Percentiles rank a stretch among this genome's conserved stretches.
Evolutionary conservation across 2,797 vertebrate species (phyloP).

Genomic region (Micromesistius poutassou): DNA sequence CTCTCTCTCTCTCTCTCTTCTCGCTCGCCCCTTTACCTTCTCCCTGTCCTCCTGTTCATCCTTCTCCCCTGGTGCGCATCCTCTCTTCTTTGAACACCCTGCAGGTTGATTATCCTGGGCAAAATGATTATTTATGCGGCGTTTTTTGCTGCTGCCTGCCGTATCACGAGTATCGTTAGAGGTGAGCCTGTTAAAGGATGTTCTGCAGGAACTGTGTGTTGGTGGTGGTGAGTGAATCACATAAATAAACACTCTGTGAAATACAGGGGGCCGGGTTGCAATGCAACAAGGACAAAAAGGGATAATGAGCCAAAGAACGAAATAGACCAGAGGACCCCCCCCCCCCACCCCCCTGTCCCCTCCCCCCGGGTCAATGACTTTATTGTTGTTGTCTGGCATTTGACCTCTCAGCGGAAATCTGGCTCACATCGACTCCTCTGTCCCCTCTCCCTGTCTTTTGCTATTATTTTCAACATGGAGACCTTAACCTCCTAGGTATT

Average conservation of each 20-base stretch:
- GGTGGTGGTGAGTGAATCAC: background rate
- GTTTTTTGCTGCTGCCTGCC: too few relatives aligned
- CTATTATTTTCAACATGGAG: background rate
- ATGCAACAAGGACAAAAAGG: background rate
- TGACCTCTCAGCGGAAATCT: slow-evolving; percentile 10
- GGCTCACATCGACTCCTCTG: slow-evolving; percentile 51
- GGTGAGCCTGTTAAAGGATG: background rate
- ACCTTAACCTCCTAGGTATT: background rate
- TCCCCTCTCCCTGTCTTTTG: background rate
- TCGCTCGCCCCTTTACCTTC: background rate
- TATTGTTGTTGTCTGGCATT: background rate
- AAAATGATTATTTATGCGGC: too few relatives aligned
- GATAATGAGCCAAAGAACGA: background rate
- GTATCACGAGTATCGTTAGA: background rate
- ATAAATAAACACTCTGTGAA: background rate
- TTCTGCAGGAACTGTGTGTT: background rate
- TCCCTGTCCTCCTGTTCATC: background rate
- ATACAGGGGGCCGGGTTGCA: background rate
- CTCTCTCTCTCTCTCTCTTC: background rate
- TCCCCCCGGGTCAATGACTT: background rate
- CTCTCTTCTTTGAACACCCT: background rate
- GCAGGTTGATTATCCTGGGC: background rate
- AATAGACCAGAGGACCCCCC: background rate
- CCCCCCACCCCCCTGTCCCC: too few relatives aligned
- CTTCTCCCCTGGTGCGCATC: background rate